Percentiles rank a stretch among this genome's conserved stretches.
These are phyloP conservation scores for Oophaga sylvatica DNA, from an alignment of 2,797 vertebrate genomes.

Conservation along the genomic window DNA sequence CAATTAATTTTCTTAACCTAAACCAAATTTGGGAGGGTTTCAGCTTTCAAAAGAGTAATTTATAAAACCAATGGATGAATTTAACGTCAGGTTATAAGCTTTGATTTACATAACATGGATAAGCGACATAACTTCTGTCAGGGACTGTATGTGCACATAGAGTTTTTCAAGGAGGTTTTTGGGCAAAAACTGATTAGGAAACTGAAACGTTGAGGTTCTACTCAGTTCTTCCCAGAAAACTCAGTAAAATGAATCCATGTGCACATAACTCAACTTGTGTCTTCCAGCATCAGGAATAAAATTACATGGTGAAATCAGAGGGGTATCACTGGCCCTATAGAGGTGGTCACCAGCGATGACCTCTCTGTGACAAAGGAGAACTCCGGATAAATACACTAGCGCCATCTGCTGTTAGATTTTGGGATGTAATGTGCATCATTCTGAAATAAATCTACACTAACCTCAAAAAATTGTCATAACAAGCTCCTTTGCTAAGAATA, in stretches of 20 bases:
- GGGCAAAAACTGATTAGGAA: no score
- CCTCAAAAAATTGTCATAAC: background rate
- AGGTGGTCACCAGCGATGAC: background rate
- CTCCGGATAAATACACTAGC: background rate
- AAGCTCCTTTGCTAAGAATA: background rate
- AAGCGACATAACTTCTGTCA: no score
- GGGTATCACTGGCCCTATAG: background rate
- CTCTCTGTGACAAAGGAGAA: background rate
- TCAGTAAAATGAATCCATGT: background rate
- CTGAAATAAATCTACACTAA: background rate
- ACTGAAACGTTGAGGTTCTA: no score
- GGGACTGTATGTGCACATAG: no score
- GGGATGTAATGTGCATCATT: background rate
- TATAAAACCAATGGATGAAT: no score
- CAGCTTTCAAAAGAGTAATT: no score
- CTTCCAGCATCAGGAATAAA: background rate
- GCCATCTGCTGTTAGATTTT: constrained; percentile 26
- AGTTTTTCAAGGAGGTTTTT: no score
- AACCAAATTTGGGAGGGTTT: no score
- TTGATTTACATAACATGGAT: no score
- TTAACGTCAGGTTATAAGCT: no score
- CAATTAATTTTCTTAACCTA: no score
- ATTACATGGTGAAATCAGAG: background rate
- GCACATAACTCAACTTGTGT: background rate
- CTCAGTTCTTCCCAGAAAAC: no score